phyloP scores from a whole-genome alignment of 2,797 vertebrate genomes.

The Coendou prehensilis region DNA sequence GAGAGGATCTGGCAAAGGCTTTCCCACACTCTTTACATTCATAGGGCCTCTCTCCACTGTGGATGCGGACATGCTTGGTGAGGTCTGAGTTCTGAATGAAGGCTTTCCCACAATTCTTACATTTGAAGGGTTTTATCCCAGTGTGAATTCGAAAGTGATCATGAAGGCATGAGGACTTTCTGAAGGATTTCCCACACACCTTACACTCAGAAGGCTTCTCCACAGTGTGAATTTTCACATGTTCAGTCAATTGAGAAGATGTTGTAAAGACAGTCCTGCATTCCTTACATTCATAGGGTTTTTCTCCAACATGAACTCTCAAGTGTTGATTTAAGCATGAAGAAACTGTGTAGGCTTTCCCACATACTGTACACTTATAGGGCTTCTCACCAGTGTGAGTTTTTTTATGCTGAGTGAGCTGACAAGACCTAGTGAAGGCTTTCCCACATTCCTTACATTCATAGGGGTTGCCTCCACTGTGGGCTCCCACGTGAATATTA shows the following conservation, averaged over 20 bases:
- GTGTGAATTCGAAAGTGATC: conserved; percentile 43
- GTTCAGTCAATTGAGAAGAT: conserved; percentile 28
- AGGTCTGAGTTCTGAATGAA: conserved; percentile 34
- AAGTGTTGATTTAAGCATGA: no score
- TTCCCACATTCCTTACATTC: conserved; percentile 42
- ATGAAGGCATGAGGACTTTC: background rate
- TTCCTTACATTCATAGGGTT: background rate
- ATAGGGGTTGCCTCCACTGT: background rate
- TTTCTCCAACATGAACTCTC: no score
- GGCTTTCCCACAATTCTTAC: conserved; percentile 21
- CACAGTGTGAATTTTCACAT: background rate
- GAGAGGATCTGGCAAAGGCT: conserved; percentile 39
- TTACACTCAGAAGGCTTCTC: conserved; percentile 35
- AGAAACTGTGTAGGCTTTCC: background rate
- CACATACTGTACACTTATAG: conserved; percentile 47
- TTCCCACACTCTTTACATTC: conserved; percentile 53
- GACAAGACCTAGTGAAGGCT: background rate
- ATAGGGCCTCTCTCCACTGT: background rate
- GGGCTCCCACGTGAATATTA: background rate
- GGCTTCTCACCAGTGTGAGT: background rate
- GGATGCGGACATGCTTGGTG: background rate
- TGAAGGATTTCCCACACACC: conserved; percentile 58
- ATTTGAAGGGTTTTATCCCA: conserved; percentile 62
- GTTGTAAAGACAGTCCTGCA: conserved; percentile 37
- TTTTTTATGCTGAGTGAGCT: background rate